phyloP scores from a whole-genome alignment of 2,113 vertebrate genomes.

The Mus musculus region DNA sequence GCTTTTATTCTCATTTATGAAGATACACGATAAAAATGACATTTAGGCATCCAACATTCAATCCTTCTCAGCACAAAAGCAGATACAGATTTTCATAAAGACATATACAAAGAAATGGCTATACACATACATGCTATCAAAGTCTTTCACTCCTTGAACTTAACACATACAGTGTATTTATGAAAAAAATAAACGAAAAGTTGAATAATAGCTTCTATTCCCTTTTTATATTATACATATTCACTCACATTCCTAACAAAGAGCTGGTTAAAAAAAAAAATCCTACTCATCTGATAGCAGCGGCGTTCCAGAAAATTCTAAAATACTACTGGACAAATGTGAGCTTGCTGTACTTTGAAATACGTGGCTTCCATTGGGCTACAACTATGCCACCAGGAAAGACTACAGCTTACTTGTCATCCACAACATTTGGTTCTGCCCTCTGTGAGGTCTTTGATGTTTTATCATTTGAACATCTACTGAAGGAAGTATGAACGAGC shows the following conservation, averaged over 20 bases:
- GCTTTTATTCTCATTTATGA: slow-evolving; percentile 7
- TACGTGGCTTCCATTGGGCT: not conserved
- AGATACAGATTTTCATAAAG: not conserved
- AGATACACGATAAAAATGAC: slow-evolving; percentile 17
- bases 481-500: not conserved
- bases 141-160: not conserved
- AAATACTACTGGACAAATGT: not conserved
- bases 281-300: not conserved
- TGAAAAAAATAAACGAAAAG: not conserved
- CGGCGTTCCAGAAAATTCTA: not conserved
- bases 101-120: not conserved
- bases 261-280: not conserved
- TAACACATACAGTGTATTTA: not conserved
- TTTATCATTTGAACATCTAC: not conserved
- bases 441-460: not conserved
- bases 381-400: not conserved
- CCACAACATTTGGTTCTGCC: not conserved
- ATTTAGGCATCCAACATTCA: slow-evolving; percentile 3
- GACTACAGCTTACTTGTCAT: not conserved
- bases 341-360: not conserved
- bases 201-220: not conserved
- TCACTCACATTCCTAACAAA: not conserved
- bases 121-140: not conserved
- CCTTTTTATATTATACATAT: not conserved
- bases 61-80: not conserved